Base-by-base conservation (phyloP, 2,113 vertebrate species). In the Chlorodrepanis virens region DNA sequence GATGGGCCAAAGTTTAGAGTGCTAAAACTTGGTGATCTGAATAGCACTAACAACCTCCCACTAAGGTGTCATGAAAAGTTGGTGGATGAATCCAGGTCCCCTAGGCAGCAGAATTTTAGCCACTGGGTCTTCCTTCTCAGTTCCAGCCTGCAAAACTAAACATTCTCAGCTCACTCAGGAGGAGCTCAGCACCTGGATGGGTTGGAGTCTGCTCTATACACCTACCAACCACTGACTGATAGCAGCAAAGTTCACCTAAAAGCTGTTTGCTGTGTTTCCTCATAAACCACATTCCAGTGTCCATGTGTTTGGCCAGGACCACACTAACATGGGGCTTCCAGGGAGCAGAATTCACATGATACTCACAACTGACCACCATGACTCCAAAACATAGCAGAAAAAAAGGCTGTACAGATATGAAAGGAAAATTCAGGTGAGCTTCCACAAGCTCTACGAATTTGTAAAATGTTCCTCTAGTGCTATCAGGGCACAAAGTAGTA, bases 251-350 rank as follows among this genome's bases (percentile, higher is more conserved):
- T 50, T 9, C 28, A 61, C 14, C 59, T 63, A 86, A 59, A 90
- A 87, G 44, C 40, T 29, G 33, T 31, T 61, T 67, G 29, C 50
- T 76, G 7, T 23, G 10, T 82, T 53, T 91, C 60, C 44, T 44
- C 53, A 49, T 49, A 79, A 93, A 63, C 45, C 59, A 70, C 63
- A 33, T 65, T 31, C 23, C 14, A 4, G 13, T 23, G 25, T 31
- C 45, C 7, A 14, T 0, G 0, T 3, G 2, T 16, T 74, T 19
- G 4, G 17, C 22, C 23, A 76, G 75, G 53, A 60, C 35, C 45
- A 39, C 2, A 0, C 24, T 21, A 27, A 27, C 50, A 67, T 2
- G n/a, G 4, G 42, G 16, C 22, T 87, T 50, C 35, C 37, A 89
- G 13, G 29, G 60, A 87, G 17, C 5, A 2, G 21, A 44, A 11